Conservation (phyloP, 2,797 vertebrate species). For the Leucoraja ocellata region DNA sequence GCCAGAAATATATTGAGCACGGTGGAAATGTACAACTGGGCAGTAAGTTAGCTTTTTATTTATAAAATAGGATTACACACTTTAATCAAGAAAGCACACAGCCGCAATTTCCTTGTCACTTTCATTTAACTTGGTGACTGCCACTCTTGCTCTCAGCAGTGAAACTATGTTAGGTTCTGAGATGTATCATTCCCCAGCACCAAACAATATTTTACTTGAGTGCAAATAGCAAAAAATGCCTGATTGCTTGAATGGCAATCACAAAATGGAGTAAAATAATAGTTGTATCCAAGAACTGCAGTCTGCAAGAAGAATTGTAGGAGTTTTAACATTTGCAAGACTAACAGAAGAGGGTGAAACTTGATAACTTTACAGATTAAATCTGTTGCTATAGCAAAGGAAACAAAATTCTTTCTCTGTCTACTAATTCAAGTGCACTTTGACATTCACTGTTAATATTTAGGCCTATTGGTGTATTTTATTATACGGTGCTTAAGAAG, state of each 20-base stretch:
- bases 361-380: conserved; percentile 68
- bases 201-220: conserved; percentile 52
- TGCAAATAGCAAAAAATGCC: conserved; percentile 61
- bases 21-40: conserved; percentile 46
- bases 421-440: conserved; percentile 57
- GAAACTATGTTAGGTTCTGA: conserved; percentile 52
- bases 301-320: conserved; percentile 54
- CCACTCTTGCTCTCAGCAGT: conserved; percentile 49
- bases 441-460: conserved; percentile 52
- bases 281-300: conserved; percentile 57
- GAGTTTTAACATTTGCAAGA: conserved; percentile 57
- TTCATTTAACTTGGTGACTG: conserved; percentile 45
- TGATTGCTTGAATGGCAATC: conserved; percentile 57
- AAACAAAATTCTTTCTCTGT: conserved; percentile 65
- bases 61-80: conserved; percentile 49
- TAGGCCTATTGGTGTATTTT: neutral
- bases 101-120: conserved; percentile 53
- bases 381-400: conserved; percentile 62
- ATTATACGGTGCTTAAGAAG: conserved; percentile 40
- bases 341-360: conserved; percentile 55
- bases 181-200: conserved; percentile 48
- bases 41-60: conserved; percentile 42
- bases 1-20: neutral
- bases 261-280: conserved; percentile 61
- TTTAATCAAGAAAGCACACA: conserved; percentile 49